Evolutionary conservation across 2,797 vertebrate species (phyloP).

Genomic region (Poecilia picta): DNA sequence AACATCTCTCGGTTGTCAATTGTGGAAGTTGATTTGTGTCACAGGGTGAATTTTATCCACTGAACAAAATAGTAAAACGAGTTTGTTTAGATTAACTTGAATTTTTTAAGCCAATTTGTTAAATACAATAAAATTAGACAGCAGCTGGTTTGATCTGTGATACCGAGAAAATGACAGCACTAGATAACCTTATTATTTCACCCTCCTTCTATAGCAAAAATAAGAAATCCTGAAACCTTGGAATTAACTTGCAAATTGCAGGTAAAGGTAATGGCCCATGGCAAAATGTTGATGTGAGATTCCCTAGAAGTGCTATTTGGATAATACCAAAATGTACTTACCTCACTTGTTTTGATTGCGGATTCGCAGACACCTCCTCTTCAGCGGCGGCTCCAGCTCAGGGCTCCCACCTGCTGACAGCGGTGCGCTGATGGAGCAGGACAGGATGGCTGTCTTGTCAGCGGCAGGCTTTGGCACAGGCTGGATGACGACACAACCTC

Average conservation of each 20-base stretch:
- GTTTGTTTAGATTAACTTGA: not conserved
- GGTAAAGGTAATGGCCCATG: not conserved
- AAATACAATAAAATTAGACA: not conserved
- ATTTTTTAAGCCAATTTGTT: not conserved
- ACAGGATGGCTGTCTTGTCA: constrained; percentile 90
- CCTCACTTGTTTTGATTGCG: constrained; percentile 99
- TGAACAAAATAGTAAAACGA: not conserved
- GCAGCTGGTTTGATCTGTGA: not conserved
- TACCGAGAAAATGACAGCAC: not conserved
- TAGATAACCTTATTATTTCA: not conserved
- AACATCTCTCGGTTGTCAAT: not conserved
- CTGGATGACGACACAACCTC: constrained; percentile 95
- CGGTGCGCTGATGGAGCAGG: constrained; percentile 92
- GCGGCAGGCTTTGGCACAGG: constrained; percentile 96
- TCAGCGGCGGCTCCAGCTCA: constrained; percentile 95
- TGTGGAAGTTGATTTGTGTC: not conserved
- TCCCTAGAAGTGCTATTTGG: not conserved
- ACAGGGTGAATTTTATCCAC: not conserved
- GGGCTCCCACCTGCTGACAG: constrained; percentile 89
- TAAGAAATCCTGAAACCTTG: not conserved
- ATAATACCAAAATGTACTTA: constrained; percentile 36
- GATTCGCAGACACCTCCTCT: constrained; percentile 99
- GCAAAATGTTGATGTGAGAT: not conserved
- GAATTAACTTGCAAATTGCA: not conserved
- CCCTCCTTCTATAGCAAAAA: not conserved